These are phyloP conservation scores for Grammatotria lemairii DNA, from an alignment of 2,113 vertebrate genomes.

Conservation along the genomic window DNA sequence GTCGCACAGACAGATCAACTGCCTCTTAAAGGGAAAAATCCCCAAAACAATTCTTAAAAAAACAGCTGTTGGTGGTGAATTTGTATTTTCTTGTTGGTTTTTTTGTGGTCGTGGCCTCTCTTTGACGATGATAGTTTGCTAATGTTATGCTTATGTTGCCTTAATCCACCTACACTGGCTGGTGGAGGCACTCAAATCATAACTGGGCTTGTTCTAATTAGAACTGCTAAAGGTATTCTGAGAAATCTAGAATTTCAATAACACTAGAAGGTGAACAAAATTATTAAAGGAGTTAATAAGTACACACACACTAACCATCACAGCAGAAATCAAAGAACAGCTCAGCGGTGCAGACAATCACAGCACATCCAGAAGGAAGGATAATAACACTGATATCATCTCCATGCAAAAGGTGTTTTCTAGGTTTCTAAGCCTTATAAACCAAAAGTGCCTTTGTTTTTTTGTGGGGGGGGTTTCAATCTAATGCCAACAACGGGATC, in stretches of 20 bases:
- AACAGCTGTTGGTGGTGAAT: not conserved
- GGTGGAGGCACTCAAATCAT: not conserved
- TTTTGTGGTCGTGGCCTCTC: not conserved
- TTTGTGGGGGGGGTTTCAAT: not conserved
- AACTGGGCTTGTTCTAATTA: not conserved
- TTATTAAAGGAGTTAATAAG: not conserved
- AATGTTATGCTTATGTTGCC: not conserved
- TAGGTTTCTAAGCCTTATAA: not conserved
- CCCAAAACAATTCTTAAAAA: not conserved
- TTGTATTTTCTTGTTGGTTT: not conserved
- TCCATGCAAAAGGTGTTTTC: not conserved
- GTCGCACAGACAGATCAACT: not conserved
- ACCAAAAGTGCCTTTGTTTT: not conserved
- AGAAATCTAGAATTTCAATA: not conserved
- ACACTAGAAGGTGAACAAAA: not conserved
- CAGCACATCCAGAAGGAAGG: not conserved
- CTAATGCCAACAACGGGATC: not conserved
- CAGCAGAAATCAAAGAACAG: not conserved
- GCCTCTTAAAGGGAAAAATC: conserved; percentile 26
- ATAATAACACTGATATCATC: not conserved
- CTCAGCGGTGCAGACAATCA: not conserved
- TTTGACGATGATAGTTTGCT: not conserved
- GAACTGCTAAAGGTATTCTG: not conserved
- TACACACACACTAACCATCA: not conserved
- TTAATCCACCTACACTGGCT: not conserved